Evolutionary conservation across 1,140 invertebrate genomes (phyloP).

Genomic region (Psilanteris sp.): DNA sequence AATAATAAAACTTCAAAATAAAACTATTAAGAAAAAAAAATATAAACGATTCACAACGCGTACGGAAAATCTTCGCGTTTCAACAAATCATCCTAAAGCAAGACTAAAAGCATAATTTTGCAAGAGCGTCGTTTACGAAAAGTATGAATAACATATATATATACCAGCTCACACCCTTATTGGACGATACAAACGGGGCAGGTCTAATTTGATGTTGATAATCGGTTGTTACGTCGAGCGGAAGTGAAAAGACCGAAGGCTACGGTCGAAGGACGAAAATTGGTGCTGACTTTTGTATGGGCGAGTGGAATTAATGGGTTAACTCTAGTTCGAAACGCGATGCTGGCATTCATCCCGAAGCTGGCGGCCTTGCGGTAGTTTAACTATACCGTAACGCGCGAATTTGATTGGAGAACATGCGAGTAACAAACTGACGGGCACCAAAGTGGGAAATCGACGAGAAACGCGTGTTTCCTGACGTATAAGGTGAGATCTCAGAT

Average conservation of each 20-base stretch:
- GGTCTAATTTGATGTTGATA: too few relatives aligned
- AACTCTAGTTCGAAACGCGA: slow-evolving; percentile 21
- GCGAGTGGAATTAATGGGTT: slow-evolving; percentile 59
- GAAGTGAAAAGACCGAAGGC: slow-evolving; percentile 28
- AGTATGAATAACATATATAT: too few relatives aligned
- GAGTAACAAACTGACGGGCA: slow-evolving; percentile 43
- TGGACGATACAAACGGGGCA: too few relatives aligned
- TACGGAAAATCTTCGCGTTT: too few relatives aligned
- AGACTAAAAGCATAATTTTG: too few relatives aligned
- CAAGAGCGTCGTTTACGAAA: too few relatives aligned
- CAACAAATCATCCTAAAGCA: too few relatives aligned
- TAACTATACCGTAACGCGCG: slow-evolving; percentile 76
- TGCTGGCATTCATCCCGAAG: slow-evolving; percentile 60
- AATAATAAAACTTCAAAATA: too few relatives aligned
- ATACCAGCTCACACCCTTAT: too few relatives aligned
- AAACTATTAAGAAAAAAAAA: too few relatives aligned
- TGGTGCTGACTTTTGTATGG: too few relatives aligned
- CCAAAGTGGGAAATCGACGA: slow-evolving; percentile 53
- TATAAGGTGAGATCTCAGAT: slow-evolving; percentile 54
- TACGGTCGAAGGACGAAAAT: slow-evolving; percentile 50
- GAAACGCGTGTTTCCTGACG: slow-evolving; percentile 36
- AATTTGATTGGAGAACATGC: slow-evolving; percentile 72
- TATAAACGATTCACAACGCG: too few relatives aligned
- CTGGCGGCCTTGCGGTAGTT: slow-evolving; percentile 76
- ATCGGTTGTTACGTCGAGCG: slow-evolving; percentile 4